Evolutionary conservation across 2,888 invertebrate species (phyloP).

Genomic region (Eupithecia vulgata): DNA sequence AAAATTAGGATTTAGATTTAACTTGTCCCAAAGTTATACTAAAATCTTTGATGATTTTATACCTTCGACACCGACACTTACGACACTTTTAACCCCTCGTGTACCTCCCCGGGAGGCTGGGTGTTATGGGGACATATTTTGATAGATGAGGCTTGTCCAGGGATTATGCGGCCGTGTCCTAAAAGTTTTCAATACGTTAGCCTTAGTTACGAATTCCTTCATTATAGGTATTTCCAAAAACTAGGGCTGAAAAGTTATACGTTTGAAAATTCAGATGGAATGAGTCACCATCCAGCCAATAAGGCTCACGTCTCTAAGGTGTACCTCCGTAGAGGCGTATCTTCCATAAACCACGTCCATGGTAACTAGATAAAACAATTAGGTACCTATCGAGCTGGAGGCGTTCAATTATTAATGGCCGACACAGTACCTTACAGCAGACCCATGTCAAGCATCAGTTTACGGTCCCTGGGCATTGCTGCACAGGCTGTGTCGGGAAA

Average conservation of each 20-base stretch:
- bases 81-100: neutral
- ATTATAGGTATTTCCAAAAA: neutral
- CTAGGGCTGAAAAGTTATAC: neutral
- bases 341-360: conserved; percentile 1
- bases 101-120: neutral
- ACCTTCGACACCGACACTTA: neutral
- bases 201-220: neutral
- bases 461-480: neutral
- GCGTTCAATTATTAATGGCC: conserved; percentile 7
- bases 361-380: conserved; percentile 15
- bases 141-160: neutral
- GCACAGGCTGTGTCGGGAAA: neutral
- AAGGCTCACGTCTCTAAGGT: neutral
- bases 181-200: conserved; percentile 4
- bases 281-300: neutral
- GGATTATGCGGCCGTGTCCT: neutral
- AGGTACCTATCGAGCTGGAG: conserved; percentile 1
- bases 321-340: neutral
- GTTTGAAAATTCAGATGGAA: neutral
- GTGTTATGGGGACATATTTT: neutral
- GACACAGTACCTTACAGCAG: neutral
- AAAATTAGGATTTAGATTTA: neutral
- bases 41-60: neutral
- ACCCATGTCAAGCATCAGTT: conserved; percentile 8
- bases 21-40: neutral